Percentiles rank a stretch among this genome's conserved stretches.
phyloP scores from a whole-genome alignment of 2,888 invertebrate genomes.

The Anaspis maculata region DNA sequence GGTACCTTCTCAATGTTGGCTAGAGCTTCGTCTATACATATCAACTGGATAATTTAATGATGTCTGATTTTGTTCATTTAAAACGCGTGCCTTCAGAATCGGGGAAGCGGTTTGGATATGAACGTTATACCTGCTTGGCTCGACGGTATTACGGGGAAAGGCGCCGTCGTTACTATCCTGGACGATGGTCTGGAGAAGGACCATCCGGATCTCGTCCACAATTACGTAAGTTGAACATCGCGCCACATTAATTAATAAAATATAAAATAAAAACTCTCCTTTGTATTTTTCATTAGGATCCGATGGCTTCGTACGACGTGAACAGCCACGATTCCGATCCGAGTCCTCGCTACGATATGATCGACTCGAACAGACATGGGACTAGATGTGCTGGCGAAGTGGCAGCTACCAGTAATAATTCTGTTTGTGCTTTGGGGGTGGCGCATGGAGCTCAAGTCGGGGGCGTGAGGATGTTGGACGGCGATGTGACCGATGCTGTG shows the following conservation, averaged over 20 bases:
- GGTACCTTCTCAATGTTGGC: too few species aligned
- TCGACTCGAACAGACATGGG: slow-evolving; percentile 92
- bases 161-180: slow-evolving; percentile 92
- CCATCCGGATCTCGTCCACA: slow-evolving; percentile 84
- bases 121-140: slow-evolving; percentile 94
- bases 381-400: slow-evolving; percentile 97
- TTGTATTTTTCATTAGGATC: slow-evolving; percentile 58
- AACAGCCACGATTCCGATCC: slow-evolving; percentile 95
- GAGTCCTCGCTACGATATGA: slow-evolving; percentile 93
- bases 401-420: slow-evolving; percentile 94
- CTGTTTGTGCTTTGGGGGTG: slow-evolving; percentile 91
- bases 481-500: slow-evolving; percentile 97
- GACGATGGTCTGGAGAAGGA: slow-evolving; percentile 95
- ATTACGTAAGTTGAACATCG: slow-evolving; percentile 72
- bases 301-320: slow-evolving; percentile 92
- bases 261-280: neutral
- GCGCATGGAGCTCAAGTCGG: slow-evolving; percentile 87
- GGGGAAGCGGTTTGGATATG: slow-evolving; percentile 91
- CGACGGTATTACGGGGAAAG: slow-evolving; percentile 87
- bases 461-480: slow-evolving; percentile 96
- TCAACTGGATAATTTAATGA: too few species aligned
- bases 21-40: too few species aligned
- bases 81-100: slow-evolving; percentile 56
- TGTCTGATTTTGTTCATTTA: too few species aligned
- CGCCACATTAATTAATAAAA: neutral